Percentiles rank a stretch among this genome's conserved stretches.
Evolutionary conservation across 2,113 vertebrate genomes (phyloP).

Genomic region (Pseudorhombus dupliciocellatus): DNA sequence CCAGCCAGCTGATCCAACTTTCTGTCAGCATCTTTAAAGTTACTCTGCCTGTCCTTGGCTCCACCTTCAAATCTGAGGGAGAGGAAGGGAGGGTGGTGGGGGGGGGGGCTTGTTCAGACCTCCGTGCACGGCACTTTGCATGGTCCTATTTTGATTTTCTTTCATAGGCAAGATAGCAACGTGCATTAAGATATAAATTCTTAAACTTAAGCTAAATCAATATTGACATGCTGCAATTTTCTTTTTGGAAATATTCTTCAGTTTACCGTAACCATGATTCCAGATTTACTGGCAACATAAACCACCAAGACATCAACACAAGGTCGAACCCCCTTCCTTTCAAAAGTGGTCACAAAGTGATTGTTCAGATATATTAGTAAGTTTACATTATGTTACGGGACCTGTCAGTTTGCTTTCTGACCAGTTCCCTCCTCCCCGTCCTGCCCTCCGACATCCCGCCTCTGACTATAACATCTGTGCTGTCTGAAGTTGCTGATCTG

Average conservation of each 20-base stretch:
- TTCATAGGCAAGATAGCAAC: neutral
- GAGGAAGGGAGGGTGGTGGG: neutral
- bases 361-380: too few species aligned
- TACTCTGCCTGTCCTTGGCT: conserved; percentile 12
- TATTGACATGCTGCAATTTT: neutral
- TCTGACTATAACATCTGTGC: too few species aligned
- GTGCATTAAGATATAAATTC: neutral
- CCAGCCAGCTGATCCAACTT: conserved; percentile 37
- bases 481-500: too few species aligned
- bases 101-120: neutral
- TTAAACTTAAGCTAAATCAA: neutral
- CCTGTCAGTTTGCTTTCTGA: too few species aligned
- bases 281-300: too few species aligned
- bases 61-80: conserved; percentile 24
- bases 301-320: too few species aligned
- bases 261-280: too few species aligned
- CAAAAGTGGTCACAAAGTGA: too few species aligned
- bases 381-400: too few species aligned
- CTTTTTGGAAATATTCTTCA: neutral
- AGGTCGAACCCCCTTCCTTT: too few species aligned
- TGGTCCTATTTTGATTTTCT: neutral
- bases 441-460: too few species aligned
- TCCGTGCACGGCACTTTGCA: neutral
- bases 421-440: too few species aligned
- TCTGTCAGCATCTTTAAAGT: conserved; percentile 54